Evolutionary conservation across 2,113 vertebrate species (phyloP).

Genomic region (Empidonax traillii): DNA sequence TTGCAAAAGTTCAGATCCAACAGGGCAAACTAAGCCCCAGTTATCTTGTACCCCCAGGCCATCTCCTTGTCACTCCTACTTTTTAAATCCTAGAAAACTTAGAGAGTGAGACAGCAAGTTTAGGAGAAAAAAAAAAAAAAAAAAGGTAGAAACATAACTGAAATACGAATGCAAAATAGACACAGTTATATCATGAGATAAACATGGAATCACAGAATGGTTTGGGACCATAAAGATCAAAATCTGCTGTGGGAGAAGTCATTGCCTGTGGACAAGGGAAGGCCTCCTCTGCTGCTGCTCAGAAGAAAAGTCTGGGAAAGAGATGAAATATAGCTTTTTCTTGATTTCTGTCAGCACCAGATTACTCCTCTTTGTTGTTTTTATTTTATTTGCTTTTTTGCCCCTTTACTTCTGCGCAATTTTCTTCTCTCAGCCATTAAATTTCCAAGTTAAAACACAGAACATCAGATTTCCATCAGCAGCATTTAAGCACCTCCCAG

Average conservation of each 20-base stretch:
- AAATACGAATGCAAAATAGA: accelerated
- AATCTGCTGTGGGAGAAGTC: not conserved
- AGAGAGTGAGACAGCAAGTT: not conserved
- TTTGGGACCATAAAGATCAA: not conserved
- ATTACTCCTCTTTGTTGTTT: accelerated
- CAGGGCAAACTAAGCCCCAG: not conserved
- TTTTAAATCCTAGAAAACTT: not conserved
- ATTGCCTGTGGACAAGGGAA: not conserved
- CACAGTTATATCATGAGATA: accelerated
- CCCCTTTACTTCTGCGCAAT: accelerated
- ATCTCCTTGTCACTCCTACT: not conserved
- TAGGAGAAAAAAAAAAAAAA: not conserved
- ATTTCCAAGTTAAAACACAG: not conserved
- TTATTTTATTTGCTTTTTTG: not conserved
- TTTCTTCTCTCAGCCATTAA: not conserved
- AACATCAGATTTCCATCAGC: not conserved
- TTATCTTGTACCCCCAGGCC: accelerated
- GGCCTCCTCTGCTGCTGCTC: not conserved
- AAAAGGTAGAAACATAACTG: not conserved
- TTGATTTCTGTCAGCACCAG: not conserved
- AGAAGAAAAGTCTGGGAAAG: not conserved
- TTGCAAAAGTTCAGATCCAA: not conserved
- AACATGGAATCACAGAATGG: too few relatives aligned
- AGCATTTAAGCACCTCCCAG: not conserved
- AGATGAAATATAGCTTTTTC: not conserved